Evolutionary conservation across 2,888 invertebrate species (phyloP).

Genomic region (Tillus elongatus): DNA sequence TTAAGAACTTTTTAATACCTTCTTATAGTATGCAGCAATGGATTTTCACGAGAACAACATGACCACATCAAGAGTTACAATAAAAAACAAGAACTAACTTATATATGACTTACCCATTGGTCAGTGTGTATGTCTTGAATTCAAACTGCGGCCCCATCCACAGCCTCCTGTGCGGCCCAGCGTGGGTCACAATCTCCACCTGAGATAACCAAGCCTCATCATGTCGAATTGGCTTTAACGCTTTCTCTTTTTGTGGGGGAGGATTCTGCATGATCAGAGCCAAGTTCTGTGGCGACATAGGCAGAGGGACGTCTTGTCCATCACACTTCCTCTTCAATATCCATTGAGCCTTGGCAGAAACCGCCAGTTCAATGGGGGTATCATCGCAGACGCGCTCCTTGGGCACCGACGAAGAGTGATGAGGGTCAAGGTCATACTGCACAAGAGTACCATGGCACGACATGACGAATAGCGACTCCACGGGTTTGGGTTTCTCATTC

Average conservation of each 20-base stretch:
- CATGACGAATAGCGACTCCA: conserved; percentile 84
- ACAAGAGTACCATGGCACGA: conserved; percentile 79
- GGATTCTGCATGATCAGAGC: conserved; percentile 44
- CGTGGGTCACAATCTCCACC: conserved; percentile 95
- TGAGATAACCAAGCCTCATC: conserved; percentile 91
- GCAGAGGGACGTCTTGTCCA: conserved; percentile 62
- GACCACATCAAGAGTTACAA: no score
- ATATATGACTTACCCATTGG: conserved; percentile 61
- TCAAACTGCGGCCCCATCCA: conserved; percentile 99
- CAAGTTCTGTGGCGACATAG: conserved; percentile 63
- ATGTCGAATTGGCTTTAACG: conserved; percentile 29
- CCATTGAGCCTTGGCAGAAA: conserved; percentile 68
- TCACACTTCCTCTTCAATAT: conserved; percentile 59
- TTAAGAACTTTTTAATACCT: no score
- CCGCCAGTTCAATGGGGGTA: conserved; percentile 74
- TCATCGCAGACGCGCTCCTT: conserved; percentile 83
- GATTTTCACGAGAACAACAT: no score
- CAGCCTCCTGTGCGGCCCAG: conserved; percentile 85
- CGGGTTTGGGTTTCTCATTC: conserved; percentile 45
- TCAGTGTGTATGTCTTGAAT: conserved; percentile 83
- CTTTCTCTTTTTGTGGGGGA: conserved; percentile 15
- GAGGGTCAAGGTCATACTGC: conserved; percentile 81
- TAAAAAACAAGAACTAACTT: neutral
- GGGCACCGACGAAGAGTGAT: conserved; percentile 55
- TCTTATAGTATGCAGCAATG: no score